Base-by-base conservation (phyloP, 2,888 invertebrate species). In the Megamerina dolium region DNA sequence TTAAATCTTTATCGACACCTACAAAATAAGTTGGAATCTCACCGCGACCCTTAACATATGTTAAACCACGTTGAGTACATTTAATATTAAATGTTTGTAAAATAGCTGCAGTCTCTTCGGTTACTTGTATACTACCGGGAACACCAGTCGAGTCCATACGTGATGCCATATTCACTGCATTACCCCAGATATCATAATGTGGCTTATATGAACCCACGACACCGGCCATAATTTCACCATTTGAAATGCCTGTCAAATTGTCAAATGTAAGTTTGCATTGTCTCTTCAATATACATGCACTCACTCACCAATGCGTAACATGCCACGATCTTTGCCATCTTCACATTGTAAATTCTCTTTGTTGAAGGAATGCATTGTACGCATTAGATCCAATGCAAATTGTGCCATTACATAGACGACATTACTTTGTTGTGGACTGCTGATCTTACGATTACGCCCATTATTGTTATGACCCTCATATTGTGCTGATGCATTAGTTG, bases 171-270 rank as follows among this genome's bases (percentile, higher is more conserved):
- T 96, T 96, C 0, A 95, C 95, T 1, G 94, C 87, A 70, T 95
- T 88, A 0, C 95, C 95, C 94, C 95, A 96, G 60, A 95, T 92
- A 66, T 96, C 95, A 67, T 94, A 95, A 34, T 93, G 77, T 0
- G 95, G 95, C 64, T 95, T 95, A 48, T 87, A 83, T 0, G 90
- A 88, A 1, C 94, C 95, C 3, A 95, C 91, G 1, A 96, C 94
- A 3, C 95, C 95, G 0, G 95, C 94, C 49, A 92, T 89, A 5
- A 94, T 85, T 55, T 87, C 83, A 0, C 95, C 95, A 60, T 89
- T 85, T 26, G 88, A 87, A 60, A 96, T 87, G 48, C 95, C 93
- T 84, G 37, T 13, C 2, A 34, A 35, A 18, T 37, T 17, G 8
- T 23, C 6, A 23, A 10, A 5, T 31, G 16, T 13, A 14, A 31